Conservation (phyloP, 2,888 invertebrate species). For the Dolichomitus sp. region DNA sequence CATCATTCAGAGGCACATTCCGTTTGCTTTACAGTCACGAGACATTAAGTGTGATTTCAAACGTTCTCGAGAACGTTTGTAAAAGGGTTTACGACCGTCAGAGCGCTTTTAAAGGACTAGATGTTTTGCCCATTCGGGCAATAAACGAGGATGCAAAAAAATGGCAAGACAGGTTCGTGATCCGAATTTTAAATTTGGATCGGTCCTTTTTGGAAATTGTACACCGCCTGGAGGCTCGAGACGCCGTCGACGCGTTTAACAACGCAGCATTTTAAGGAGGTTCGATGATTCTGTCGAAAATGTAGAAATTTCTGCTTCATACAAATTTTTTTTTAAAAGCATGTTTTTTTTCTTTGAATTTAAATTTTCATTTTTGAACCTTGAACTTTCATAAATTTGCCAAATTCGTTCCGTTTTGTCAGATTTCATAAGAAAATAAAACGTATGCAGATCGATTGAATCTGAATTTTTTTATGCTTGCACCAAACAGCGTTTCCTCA, state of each 20-base stretch:
- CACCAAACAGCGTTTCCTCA: too few species aligned
- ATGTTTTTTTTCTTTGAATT: background rate
- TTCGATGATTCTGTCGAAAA: background rate
- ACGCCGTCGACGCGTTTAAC: background rate
- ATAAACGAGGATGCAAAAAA: constrained; percentile 60
- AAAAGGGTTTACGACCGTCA: constrained; percentile 41
- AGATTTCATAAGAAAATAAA: too few species aligned
- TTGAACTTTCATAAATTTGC: too few species aligned
- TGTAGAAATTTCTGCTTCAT: background rate
- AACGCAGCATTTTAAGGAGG: constrained; percentile 2
- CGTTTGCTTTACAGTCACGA: background rate
- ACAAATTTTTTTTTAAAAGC: background rate
- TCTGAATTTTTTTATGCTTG: too few species aligned
- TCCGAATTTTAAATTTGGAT: constrained; percentile 36
- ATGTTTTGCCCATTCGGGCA: constrained; percentile 70
- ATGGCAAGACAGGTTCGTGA: constrained; percentile 74
- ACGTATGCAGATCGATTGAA: too few species aligned
- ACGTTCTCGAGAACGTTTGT: constrained; percentile 19
- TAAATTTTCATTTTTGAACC: too few species aligned
- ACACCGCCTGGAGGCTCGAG: background rate
- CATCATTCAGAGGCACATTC: background rate
- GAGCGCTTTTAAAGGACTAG: constrained; percentile 78
- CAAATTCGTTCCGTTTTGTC: too few species aligned
- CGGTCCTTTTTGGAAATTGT: constrained; percentile 17
- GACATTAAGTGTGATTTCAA: constrained; percentile 1